Percentiles rank a stretch among this genome's conserved stretches.
phyloP scores from a whole-genome alignment of 2,797 vertebrate genomes.

The Enteromius anoplus region DNA sequence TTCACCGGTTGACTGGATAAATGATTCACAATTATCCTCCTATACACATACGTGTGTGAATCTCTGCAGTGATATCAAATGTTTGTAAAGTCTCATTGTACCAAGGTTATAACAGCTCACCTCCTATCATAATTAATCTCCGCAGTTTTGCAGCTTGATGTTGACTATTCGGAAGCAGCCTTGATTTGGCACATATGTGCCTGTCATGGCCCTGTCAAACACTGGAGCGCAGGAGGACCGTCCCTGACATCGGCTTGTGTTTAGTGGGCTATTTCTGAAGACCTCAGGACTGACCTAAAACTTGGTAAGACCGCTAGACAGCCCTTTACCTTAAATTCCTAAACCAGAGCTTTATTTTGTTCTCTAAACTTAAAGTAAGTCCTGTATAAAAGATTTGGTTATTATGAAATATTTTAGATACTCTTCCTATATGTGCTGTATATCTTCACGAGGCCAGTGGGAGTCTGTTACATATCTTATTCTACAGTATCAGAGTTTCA shows the following conservation, averaged over 20 bases:
- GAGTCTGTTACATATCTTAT: background rate
- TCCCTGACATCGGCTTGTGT: background rate
- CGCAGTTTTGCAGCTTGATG: constrained; percentile 16
- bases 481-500: background rate
- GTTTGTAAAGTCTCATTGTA: background rate
- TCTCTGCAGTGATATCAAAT: background rate
- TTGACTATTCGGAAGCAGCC: no score
- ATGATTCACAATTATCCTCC: background rate
- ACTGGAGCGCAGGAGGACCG: constrained; percentile 4
- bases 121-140: background rate
- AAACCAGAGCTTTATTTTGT: constrained; percentile 61
- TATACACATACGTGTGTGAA: background rate
- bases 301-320: constrained; percentile 30
- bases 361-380: constrained; percentile 58
- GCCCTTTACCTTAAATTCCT: background rate
- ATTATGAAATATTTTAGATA: background rate
- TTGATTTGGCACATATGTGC: background rate
- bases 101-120: background rate
- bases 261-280: background rate
- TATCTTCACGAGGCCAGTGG: background rate
- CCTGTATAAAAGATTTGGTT: constrained; percentile 57
- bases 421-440: background rate
- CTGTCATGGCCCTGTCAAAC: constrained; percentile 19
- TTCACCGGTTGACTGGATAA: background rate
- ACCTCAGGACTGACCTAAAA: background rate